Evolutionary conservation across 2,888 invertebrate genomes (phyloP).

Genomic region (Leptinotarsa rubiginosa): DNA sequence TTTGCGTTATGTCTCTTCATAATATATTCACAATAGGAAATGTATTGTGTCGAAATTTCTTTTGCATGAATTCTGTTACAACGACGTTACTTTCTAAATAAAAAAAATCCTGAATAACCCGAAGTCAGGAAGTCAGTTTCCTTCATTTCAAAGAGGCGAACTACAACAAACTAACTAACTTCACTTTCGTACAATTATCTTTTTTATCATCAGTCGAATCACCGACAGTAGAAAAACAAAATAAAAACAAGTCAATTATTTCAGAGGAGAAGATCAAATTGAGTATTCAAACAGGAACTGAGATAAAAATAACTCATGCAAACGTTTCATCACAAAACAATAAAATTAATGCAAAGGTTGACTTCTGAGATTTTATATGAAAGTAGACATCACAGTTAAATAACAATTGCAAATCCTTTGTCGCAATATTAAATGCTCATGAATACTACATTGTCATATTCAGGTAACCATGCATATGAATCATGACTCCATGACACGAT

Average conservation of each 20-base stretch:
- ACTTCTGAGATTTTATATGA: slow-evolving; percentile 27
- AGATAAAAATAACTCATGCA: slow-evolving; percentile 38
- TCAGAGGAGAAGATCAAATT: neutral
- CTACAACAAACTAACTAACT: no score
- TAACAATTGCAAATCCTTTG: slow-evolving; percentile 43
- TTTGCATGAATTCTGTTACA: no score
- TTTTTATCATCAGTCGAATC: neutral
- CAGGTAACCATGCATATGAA: slow-evolving; percentile 9
- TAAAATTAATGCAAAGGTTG: slow-evolving; percentile 35
- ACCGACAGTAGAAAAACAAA: neutral
- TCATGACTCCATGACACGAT: neutral
- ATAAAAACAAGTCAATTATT: neutral
- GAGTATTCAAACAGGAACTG: slow-evolving; percentile 41
- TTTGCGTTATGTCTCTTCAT: no score
- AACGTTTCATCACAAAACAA: slow-evolving; percentile 28
- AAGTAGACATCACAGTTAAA: slow-evolving; percentile 33
- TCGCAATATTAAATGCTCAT: slow-evolving; percentile 29
- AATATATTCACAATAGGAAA: no score
- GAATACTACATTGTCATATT: slow-evolving; percentile 24
- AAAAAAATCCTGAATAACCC: no score
- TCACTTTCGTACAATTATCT: neutral
- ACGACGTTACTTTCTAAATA: no score
- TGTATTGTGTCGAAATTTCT: no score
- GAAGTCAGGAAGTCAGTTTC: no score
- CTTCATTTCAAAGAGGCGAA: no score